Evolutionary conservation across 2,888 invertebrate genomes (phyloP).

Genomic region (Troides helena): DNA sequence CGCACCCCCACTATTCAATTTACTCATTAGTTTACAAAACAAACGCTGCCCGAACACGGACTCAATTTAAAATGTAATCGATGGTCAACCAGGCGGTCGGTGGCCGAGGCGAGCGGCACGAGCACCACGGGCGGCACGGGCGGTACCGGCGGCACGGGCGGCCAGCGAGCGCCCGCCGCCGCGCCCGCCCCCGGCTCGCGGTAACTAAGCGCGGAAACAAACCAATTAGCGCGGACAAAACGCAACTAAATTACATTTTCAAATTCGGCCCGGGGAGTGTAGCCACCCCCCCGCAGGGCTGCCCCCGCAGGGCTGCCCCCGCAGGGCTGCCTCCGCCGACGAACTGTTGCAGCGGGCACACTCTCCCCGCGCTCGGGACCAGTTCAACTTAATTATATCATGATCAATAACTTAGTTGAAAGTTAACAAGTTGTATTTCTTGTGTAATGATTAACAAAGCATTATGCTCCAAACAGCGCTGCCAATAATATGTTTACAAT

Average conservation of each 20-base stretch:
- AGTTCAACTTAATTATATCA: no score
- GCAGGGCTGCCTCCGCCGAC: constrained; percentile 46
- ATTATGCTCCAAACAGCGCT: no score
- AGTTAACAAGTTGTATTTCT: no score
- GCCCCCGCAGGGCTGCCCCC: constrained; percentile 28
- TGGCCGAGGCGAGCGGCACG: neutral
- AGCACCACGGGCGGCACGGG: neutral
- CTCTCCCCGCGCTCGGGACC: no score
- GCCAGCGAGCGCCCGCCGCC: neutral
- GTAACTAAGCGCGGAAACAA: constrained; percentile 71
- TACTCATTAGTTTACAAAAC: constrained; percentile 13
- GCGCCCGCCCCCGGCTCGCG: constrained; percentile 21
- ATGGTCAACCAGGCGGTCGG: neutral
- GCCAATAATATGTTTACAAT: no score
- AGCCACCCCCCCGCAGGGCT: constrained; percentile 38
- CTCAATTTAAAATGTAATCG: constrained; percentile 7
- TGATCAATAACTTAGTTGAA: no score
- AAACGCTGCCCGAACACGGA: constrained; percentile 7
- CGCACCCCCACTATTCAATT: neutral
- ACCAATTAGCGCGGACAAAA: constrained; percentile 76
- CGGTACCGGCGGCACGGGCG: neutral
- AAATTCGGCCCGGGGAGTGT: constrained; percentile 55
- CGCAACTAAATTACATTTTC: constrained; percentile 76
- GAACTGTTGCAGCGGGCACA: no score
- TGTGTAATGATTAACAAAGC: no score